Base-by-base conservation (phyloP, 2,797 vertebrate genomes). In the Spinibarbus caldwelli region DNA sequence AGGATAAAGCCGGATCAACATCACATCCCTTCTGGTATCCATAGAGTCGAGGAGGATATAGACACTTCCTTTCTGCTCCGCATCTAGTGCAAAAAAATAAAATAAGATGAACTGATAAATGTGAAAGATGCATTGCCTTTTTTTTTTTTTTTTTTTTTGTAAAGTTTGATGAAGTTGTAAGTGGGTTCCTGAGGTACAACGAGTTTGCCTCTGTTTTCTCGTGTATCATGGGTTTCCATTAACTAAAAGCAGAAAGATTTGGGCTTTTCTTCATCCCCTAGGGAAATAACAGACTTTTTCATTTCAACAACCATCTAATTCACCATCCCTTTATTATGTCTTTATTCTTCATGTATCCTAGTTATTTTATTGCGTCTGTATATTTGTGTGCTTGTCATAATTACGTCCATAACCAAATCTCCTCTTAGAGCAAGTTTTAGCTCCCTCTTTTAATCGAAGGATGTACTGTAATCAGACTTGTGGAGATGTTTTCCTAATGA, bases 1-100 rank as follows among this genome's bases (percentile, higher is more conserved):
- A 92, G 92, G 92, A 93, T 95, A 86, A 66, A 41, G 86, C 83
- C 80, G 91, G 92, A 94, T 95, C 92, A 90, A 85, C 73, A 86
- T 77, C 91, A 87, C 85, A 91, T 90, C 90, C 87, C 87, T 93
- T 88, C 89, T 90, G 86, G 87, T 68, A 87, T 89, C 90, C 82
- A 81, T 21, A 34, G 90, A 88, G 87, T 92, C 76, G 85, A 78
- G 26, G 31, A 78, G 84, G 82, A 75, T 81, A 71, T 66, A 64
- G 54, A 6, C 72, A 72, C 62, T 78, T 88, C 36, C 70, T 71
- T 45, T 36, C 41, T 62, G 47, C 72, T 73, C 41, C 9, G 23
- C 41, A 75, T 75, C 52, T 52, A 76, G 70, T 23, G 43, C 19
- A 82, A 31, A 59, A 23, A n/a, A 0, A 66, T 36, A 34, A 34